Conservation (phyloP, 1,140 invertebrate species). For the Drosophila suzukii region DNA sequence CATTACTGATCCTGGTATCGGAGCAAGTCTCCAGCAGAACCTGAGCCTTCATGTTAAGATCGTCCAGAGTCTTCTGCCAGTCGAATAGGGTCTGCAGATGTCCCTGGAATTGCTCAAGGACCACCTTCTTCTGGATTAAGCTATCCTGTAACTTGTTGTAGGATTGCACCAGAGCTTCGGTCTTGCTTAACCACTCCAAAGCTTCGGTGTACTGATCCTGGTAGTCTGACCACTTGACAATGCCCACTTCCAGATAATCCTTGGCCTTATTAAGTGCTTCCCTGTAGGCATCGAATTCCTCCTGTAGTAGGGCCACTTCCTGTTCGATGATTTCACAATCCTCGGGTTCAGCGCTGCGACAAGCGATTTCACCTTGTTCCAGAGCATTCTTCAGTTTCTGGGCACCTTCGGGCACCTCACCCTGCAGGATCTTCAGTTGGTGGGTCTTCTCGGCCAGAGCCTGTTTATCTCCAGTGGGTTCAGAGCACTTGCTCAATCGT, state of each 20-base stretch:
- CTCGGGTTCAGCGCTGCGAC: constrained; percentile 92
- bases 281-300: constrained; percentile 93
- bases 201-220: constrained; percentile 97
- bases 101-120: constrained; percentile 95
- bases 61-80: constrained; percentile 96
- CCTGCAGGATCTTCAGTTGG: constrained; percentile 92
- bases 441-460: constrained; percentile 93
- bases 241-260: constrained; percentile 93
- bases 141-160: constrained; percentile 96
- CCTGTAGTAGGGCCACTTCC: constrained; percentile 94
- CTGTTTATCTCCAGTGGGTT: constrained; percentile 97
- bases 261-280: constrained; percentile 92
- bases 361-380: constrained; percentile 92
- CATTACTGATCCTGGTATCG: constrained; percentile 96
- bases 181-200: constrained; percentile 94
- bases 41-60: constrained; percentile 96
- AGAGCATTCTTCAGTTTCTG: constrained; percentile 92
- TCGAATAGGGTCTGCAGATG: constrained; percentile 96
- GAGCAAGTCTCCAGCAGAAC: constrained; percentile 95
- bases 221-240: constrained; percentile 98
- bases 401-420: constrained; percentile 92
- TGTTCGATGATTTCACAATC: constrained; percentile 96
- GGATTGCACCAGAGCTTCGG: constrained; percentile 93
- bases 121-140: constrained; percentile 94
- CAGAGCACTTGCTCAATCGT: constrained; percentile 95